Conservation (phyloP, 2,888 invertebrate species). For the Eupithecia subumbrata region DNA sequence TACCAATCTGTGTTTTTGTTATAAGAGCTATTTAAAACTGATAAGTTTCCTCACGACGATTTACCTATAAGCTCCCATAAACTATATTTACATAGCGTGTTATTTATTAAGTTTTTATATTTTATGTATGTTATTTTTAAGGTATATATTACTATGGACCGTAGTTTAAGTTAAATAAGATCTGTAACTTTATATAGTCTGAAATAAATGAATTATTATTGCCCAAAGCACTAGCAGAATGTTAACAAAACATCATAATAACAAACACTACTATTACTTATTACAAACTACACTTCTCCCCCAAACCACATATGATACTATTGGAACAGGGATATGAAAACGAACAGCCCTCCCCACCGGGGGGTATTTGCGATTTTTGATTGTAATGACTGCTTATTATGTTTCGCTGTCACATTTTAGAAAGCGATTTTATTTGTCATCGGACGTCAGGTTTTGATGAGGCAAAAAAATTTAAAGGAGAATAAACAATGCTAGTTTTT, state of each 20-base stretch:
- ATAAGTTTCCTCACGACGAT: not conserved
- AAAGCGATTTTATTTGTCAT: not conserved
- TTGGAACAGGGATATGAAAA: constrained; percentile 24
- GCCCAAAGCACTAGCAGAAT: not conserved
- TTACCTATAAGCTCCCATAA: not conserved
- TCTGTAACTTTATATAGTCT: no score
- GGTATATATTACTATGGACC: no score
- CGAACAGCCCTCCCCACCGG: constrained; percentile 38
- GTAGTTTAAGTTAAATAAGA: no score
- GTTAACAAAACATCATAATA: constrained; percentile 1
- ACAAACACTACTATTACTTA: constrained; percentile 5
- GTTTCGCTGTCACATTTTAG: constrained; percentile 13
- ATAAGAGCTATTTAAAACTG: not conserved
- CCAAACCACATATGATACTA: constrained; percentile 20
- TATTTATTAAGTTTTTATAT: no score
- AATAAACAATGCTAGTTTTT: not conserved
- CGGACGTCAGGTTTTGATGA: not conserved
- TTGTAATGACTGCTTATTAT: constrained; percentile 33
- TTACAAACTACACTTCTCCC: constrained; percentile 21
- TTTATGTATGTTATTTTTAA: no score
- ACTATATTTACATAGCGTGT: not conserved
- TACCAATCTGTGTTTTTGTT: not conserved
- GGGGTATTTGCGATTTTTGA: constrained; percentile 30
- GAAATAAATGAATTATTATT: no score
- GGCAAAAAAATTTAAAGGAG: not conserved